Conservation (phyloP, 2,888 invertebrate genomes). For the Papilio demoleus region DNA sequence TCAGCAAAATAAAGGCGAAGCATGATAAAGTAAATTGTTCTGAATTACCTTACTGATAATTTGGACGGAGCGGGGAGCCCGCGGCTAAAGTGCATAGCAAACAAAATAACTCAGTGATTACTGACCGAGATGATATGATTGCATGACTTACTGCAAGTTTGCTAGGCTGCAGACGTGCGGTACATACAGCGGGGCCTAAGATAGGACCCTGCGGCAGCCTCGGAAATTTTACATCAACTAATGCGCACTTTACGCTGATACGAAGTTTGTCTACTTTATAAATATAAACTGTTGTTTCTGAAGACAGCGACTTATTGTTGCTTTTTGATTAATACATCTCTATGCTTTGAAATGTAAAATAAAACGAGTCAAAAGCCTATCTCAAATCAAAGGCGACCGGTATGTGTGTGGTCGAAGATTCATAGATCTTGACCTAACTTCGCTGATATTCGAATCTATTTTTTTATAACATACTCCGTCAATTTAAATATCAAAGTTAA, state of each 20-base stretch:
- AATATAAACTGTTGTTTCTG: conserved; percentile 27
- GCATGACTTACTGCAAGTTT: conserved; percentile 52
- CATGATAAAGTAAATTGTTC: conserved; percentile 50
- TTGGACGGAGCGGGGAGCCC: conserved; percentile 56
- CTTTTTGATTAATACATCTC: conserved; percentile 41
- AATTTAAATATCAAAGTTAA: conserved; percentile 7
- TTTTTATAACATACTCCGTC: background rate
- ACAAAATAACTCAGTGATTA: conserved; percentile 74
- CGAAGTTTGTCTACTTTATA: conserved; percentile 16
- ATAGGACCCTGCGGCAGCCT: conserved; percentile 62
- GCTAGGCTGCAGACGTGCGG: conserved; percentile 47
- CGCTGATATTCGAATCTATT: background rate
- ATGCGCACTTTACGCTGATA: conserved; percentile 49
- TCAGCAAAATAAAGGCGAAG: conserved; percentile 37
- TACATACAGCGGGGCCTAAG: conserved; percentile 58
- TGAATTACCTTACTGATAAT: conserved; percentile 61
- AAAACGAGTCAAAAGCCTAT: background rate
- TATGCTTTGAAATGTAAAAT: background rate
- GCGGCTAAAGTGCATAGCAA: conserved; percentile 62
- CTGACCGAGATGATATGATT: conserved; percentile 63
- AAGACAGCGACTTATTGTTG: conserved; percentile 4
- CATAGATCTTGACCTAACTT: background rate
- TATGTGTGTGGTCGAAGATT: background rate
- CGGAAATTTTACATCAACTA: conserved; percentile 53
- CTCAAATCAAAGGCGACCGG: background rate